Conservation (phyloP, 1,140 invertebrate species). For the Aphis gossypii region DNA sequence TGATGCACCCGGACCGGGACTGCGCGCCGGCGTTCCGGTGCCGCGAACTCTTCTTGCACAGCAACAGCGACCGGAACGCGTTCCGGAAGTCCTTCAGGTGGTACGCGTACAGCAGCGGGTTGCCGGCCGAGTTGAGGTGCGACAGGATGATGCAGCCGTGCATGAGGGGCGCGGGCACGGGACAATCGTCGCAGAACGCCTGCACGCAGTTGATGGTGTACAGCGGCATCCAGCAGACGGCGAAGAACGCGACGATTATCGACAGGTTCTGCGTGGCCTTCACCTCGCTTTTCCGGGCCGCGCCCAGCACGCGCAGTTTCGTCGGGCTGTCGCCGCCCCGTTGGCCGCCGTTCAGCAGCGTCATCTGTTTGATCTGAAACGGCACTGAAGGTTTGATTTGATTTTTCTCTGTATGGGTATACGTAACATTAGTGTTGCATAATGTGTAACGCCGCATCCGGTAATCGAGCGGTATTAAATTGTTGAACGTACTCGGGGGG, state of each 20-base stretch:
- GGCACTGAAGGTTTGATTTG: not conserved
- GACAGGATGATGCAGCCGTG: slow-evolving; percentile 86
- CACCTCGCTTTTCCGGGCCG: slow-evolving; percentile 83
- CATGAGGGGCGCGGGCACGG: slow-evolving; percentile 74
- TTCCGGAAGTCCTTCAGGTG: slow-evolving; percentile 85
- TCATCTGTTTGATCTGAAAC: slow-evolving; percentile 68
- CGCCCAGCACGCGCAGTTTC: slow-evolving; percentile 79
- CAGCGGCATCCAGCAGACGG: slow-evolving; percentile 90
- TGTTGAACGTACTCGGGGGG: too few relatives aligned
- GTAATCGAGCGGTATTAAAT: too few relatives aligned
- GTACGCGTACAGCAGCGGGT: slow-evolving; percentile 88
- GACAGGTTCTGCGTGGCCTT: slow-evolving; percentile 90
- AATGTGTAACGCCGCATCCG: too few relatives aligned
- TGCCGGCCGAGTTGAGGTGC: slow-evolving; percentile 87
- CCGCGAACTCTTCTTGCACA: slow-evolving; percentile 17
- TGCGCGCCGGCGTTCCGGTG: not conserved
- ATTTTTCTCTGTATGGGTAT: too few relatives aligned
- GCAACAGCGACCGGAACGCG: slow-evolving; percentile 66
- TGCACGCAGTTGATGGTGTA: slow-evolving; percentile 90
- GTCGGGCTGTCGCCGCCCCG: slow-evolving; percentile 62
- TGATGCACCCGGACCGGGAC: not conserved
- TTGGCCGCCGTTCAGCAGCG: slow-evolving; percentile 69
- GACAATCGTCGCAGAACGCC: slow-evolving; percentile 76
- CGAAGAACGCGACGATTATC: slow-evolving; percentile 90
- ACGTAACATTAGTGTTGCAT: too few relatives aligned